Evolutionary conservation across 1,140 invertebrate species (phyloP), one percentile per base, ranked within the genome.

Genomic region (Bombus soroeensis): DNA sequence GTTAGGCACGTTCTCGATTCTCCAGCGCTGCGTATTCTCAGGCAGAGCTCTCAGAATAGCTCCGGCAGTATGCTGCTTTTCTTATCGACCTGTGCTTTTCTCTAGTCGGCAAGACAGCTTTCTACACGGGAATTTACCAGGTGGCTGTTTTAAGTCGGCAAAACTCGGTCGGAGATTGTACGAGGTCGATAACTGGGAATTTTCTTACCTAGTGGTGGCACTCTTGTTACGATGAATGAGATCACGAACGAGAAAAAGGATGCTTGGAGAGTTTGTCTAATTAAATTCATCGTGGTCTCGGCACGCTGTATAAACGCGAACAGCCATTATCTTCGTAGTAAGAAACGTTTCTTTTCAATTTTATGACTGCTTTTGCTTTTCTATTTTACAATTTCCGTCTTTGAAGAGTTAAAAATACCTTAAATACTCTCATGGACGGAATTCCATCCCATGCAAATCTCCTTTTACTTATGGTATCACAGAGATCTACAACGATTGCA

Each of bases 11-110:
- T 22, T 81, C 34, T 53, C 41, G 78, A 28, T 89, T 89, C 85
- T 87, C 88, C 88, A 83, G 88, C 75, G 78, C 64, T 77, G 88
- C 88, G 86, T 89, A 87, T 89, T 89, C 86, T 89, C 85, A 57
- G 80, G 76, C 57, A 47, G 68, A 73, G 72, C 85, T 89, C 88
- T 87, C 70, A 87, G 88, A 89, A 89, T 87, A 87, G 88, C 78
- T 66, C 18, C 28, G 43, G 15, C 87, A 53, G 66, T 34, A 53
- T 41, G 72, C 76, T 82, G 84, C 78, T 77, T 81, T 82, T 82
- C 88, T 89, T 89, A 89, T 89, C 88, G 88, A 89, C 88, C 80
- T 81, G 88, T 84, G 88, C 85, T 89, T 89, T 89, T 89, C 88
- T 89, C 88, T 89, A 47, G 88, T 88, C 86, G 88, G 88, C 88